These are phyloP conservation scores for Willowsia nigromaculata DNA, from an alignment of 2,888 invertebrate species.

Conservation along the genomic window DNA sequence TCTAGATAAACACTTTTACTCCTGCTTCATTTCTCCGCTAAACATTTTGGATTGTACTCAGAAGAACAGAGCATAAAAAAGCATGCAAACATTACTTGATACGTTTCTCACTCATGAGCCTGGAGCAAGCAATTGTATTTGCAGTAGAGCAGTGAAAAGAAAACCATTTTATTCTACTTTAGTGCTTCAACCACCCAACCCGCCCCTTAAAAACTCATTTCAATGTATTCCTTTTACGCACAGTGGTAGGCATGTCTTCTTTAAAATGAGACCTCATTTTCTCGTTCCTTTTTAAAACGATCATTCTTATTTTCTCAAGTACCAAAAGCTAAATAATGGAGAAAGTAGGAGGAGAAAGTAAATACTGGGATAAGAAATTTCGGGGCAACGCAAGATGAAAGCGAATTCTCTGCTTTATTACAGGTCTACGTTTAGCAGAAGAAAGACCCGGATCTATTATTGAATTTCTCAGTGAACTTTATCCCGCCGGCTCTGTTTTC, in stretches of 20 bases:
- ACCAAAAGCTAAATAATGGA: slow-evolving; percentile 20
- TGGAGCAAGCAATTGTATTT: slow-evolving; percentile 33
- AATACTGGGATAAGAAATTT: not conserved
- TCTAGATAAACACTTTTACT: not conserved
- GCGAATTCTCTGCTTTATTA: slow-evolving; percentile 18
- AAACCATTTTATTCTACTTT: not conserved
- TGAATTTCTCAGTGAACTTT: slow-evolving; percentile 4
- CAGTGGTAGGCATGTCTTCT: not conserved
- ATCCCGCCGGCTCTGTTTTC: not conserved
- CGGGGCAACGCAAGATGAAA: slow-evolving; percentile 32
- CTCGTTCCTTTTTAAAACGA: slow-evolving; percentile 16
- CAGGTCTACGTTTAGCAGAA: not conserved
- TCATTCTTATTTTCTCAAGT: slow-evolving; percentile 27
- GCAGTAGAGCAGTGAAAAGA: not conserved
- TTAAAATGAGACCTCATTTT: slow-evolving; percentile 38
- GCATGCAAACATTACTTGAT: too few species aligned
- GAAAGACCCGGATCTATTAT: not conserved
- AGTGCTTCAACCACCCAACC: not conserved
- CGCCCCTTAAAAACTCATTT: slow-evolving; percentile 29
- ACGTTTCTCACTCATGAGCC: not conserved
- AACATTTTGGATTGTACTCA: too few species aligned
- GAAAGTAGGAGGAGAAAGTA: not conserved
- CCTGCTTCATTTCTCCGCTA: too few species aligned
- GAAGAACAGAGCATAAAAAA: too few species aligned
- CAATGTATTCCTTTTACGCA: not conserved